These are phyloP conservation scores for Dermatemys mawii DNA, from an alignment of 2,113 vertebrate species.

Conservation along the genomic window DNA sequence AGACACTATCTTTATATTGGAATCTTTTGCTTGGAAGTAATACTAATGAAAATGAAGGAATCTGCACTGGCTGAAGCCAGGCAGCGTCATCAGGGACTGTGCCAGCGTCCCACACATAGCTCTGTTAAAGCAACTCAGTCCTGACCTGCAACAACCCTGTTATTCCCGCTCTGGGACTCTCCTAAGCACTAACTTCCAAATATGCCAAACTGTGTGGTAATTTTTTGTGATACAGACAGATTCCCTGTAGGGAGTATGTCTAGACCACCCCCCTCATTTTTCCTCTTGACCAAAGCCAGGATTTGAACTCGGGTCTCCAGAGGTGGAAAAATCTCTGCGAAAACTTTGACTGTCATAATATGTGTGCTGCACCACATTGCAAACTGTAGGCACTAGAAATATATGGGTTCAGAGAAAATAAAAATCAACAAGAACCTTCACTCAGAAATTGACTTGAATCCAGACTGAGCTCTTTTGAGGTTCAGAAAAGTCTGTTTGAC, in stretches of 20 bases:
- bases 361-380: fast-evolving
- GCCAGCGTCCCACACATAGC: background rate
- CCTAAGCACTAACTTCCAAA: background rate
- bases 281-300: conserved; percentile 4
- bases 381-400: background rate
- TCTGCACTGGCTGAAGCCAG: background rate
- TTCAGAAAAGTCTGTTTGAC: background rate
- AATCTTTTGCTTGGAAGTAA: background rate
- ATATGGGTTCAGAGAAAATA: background rate
- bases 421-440: background rate
- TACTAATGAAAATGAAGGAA: background rate
- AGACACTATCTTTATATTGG: fast-evolving
- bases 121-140: fast-evolving
- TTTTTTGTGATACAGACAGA: background rate
- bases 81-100: fast-evolving
- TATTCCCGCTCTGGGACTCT: fast-evolving
- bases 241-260: background rate
- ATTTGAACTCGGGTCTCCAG: background rate
- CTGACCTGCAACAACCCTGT: background rate
- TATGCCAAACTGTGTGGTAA: fast-evolving
- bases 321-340: background rate
- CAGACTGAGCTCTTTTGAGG: background rate
- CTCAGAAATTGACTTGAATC: fast-evolving
- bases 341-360: background rate
- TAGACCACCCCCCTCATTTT: background rate